Evolutionary conservation across 2,113 vertebrate species (phyloP), one percentile per base, ranked within the genome.

Genomic region (Dissostichus mawsoni): DNA sequence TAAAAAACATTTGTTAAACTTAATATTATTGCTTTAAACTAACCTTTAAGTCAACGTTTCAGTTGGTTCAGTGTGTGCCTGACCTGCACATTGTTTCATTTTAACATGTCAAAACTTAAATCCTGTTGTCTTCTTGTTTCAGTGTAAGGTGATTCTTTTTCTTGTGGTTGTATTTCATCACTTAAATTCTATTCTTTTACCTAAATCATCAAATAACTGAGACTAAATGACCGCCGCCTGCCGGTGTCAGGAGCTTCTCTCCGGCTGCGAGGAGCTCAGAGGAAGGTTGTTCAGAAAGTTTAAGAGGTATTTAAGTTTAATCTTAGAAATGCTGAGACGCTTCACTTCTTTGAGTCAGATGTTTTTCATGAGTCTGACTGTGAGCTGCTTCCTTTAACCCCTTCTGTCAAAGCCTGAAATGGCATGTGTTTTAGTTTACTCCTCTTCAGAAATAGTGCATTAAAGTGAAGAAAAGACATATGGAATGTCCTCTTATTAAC

Each of bases 321-420:
- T 69, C 53, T 61, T 11, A 67, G 45, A 61, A 41, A n/a, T 20
- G 16, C 25, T 45, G 20, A 59, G 17, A 59, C 2, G 23, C 63
- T 69, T n/a, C 12, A 55, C 47, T 83, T 83, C 80, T 36, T 80
- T 25, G 50, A 79, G 63, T 57, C 47, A 2, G 0, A 20, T 10
- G 55, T 55, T 62, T 78, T 0, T 45, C 3, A 52, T 44, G 16
- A 18, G 8, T 52, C 14, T 59, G 7, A 44, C 20, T 36, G 23
- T 1, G 1, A 63, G 18, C 23, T 23, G 20, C 29, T 50, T 73
- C 61, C 55, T 58, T 13, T 16, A 75, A 50, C 50, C 23, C 12
- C 10, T 20, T 52, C 13, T 53, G 59, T 74, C 18, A 51, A 25
- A 52, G 6, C 45, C 25, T 3, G 5, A 50, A 45, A 59, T 55